These are phyloP conservation scores for Dolomedes plantarius DNA, from an alignment of 2,888 invertebrate genomes.

Conservation along the genomic window DNA sequence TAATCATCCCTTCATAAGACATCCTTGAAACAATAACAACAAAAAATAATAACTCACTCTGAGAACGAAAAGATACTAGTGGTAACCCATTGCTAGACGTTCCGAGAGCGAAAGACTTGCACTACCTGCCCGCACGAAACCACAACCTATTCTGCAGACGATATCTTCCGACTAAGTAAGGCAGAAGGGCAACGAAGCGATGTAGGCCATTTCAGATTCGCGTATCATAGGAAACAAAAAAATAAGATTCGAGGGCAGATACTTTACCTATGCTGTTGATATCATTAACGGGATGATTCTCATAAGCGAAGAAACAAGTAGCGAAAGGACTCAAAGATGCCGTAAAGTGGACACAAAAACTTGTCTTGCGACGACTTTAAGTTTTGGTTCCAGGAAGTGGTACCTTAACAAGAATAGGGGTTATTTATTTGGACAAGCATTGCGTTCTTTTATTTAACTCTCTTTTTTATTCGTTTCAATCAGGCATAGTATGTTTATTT, in stretches of 20 bases:
- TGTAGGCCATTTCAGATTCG: constrained; percentile 52
- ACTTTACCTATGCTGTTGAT: constrained; percentile 1
- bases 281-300: neutral
- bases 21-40: too few relatives aligned
- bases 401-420: too few relatives aligned
- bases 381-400: constrained; percentile 13
- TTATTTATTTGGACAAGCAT: too few relatives aligned
- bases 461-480: too few relatives aligned
- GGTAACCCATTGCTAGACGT: constrained; percentile 11
- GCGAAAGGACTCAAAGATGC: constrained; percentile 25
- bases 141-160: constrained; percentile 10
- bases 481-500: too few relatives aligned
- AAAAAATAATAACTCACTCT: constrained; percentile 29
- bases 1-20: too few relatives aligned
- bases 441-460: too few relatives aligned
- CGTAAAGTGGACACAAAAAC: neutral
- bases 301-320: neutral
- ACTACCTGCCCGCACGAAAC: constrained; percentile 15
- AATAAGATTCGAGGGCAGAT: constrained; percentile 20
- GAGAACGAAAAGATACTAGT: neutral
- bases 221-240: constrained; percentile 17
- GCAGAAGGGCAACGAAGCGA: constrained; percentile 64
- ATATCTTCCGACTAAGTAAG: constrained; percentile 45
- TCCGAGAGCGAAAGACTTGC: constrained; percentile 37
- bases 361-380: too few relatives aligned